phyloP scores from a whole-genome alignment of 2,113 vertebrate species.

The Corythoichthys intestinalis region DNA sequence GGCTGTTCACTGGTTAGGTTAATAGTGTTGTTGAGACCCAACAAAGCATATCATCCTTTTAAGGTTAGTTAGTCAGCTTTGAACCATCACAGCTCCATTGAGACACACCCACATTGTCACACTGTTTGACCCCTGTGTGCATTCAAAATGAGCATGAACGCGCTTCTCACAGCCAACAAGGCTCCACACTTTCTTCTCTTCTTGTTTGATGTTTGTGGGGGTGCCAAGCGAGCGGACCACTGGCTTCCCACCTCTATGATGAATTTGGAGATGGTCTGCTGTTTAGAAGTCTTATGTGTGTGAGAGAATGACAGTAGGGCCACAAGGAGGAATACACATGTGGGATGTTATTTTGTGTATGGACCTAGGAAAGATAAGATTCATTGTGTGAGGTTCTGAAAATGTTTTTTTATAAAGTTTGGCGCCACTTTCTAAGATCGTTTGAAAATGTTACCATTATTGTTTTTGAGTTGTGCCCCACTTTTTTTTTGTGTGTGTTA shows the following conservation, averaged over 20 bases:
- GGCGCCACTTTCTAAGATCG: too few species aligned
- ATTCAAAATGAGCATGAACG: constrained; percentile 21
- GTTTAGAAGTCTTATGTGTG: constrained; percentile 44
- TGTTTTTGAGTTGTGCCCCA: too few species aligned
- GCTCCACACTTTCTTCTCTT: not conserved
- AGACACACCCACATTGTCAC: constrained; percentile 38
- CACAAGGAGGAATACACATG: constrained; percentile 21
- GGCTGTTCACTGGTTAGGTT: constrained; percentile 16
- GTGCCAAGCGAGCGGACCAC: constrained; percentile 20
- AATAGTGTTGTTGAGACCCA: constrained; percentile 27
- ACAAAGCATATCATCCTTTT: constrained; percentile 34
- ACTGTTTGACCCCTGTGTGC: constrained; percentile 42
- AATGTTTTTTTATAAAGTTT: too few species aligned
- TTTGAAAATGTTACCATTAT: too few species aligned
- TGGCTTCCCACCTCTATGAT: constrained; percentile 57
- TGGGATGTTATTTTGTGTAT: too few species aligned
- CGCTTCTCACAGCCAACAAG: constrained; percentile 50
- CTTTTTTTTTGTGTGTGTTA: too few species aligned
- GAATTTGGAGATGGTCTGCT: constrained; percentile 61
- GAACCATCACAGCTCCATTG: constrained; percentile 28
- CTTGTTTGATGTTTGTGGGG: constrained; percentile 36
- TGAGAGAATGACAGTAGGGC: constrained; percentile 43
- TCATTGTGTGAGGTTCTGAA: too few species aligned
- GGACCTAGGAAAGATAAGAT: too few species aligned
- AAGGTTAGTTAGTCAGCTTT: constrained; percentile 41